Evolutionary conservation across 2,888 invertebrate genomes (phyloP).

Genomic region (Eilema griseolum): DNA sequence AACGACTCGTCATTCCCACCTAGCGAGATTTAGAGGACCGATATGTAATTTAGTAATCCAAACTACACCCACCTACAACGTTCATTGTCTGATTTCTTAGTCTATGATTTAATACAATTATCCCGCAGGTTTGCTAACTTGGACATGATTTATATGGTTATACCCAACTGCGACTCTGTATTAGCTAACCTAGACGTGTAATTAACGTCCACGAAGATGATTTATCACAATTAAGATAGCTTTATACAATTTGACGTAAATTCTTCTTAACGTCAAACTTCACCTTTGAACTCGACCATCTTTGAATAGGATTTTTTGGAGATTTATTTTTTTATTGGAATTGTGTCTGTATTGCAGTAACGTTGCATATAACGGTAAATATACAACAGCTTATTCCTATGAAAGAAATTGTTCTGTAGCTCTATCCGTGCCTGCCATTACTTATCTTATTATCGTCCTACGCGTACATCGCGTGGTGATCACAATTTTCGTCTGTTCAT

Average conservation of each 20-base stretch:
- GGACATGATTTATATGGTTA: constrained; percentile 72
- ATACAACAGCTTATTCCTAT: constrained; percentile 32
- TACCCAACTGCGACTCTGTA: constrained; percentile 52
- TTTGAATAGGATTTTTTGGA: constrained; percentile 56
- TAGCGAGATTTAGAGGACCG: constrained; percentile 67
- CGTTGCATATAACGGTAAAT: constrained; percentile 35
- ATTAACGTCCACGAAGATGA: constrained; percentile 72
- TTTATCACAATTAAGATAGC: constrained; percentile 75
- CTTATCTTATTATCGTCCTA: constrained; percentile 77
- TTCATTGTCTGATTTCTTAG: constrained; percentile 76
- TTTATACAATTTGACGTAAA: constrained; percentile 64
- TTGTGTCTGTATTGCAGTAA: constrained; percentile 27
- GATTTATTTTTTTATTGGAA: constrained; percentile 38
- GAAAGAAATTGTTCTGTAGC: constrained; percentile 46
- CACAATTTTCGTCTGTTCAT: constrained; percentile 77
- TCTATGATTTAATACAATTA: constrained; percentile 79
- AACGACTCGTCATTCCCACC: constrained; percentile 60
- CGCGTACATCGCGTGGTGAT: constrained; percentile 76
- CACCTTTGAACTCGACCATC: constrained; percentile 65
- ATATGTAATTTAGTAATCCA: constrained; percentile 76
- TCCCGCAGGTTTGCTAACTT: constrained; percentile 72
- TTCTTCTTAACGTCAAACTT: constrained; percentile 54
- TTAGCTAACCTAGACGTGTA: constrained; percentile 54
- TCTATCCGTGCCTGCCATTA: constrained; percentile 57
- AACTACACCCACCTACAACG: constrained; percentile 77